Evolutionary conservation across 2,113 vertebrate genomes (phyloP).

Genomic region (Ovis canadensis): DNA sequence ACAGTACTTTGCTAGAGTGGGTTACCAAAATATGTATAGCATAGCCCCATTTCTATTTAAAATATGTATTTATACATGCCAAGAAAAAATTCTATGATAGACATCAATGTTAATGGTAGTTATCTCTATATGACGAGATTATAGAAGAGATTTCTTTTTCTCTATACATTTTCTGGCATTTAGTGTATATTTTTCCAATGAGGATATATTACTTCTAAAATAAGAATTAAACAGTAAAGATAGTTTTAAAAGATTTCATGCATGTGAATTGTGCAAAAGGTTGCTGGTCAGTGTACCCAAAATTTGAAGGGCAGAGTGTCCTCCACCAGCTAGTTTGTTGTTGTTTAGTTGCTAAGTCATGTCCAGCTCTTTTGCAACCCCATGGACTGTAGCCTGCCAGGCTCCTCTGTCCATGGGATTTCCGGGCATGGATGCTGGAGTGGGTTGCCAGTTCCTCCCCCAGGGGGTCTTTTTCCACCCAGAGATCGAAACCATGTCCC

Average conservation of each 20-base stretch:
- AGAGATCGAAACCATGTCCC: accelerated
- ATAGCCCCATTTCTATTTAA: neutral
- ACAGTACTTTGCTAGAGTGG: neutral
- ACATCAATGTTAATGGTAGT: neutral
- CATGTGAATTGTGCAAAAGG: neutral
- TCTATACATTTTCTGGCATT: neutral
- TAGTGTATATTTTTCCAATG: neutral
- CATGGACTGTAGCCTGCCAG: neutral
- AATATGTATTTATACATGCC: neutral
- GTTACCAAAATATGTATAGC: neutral
- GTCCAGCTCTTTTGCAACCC: neutral
- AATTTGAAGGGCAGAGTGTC: neutral
- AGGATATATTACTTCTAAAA: neutral
- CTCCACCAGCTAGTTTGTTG: neutral
- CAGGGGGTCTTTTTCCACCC: neutral
- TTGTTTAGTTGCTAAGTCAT: neutral
- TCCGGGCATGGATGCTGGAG: neutral
- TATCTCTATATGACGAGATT: neutral
- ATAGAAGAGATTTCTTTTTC: neutral
- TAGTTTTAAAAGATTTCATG: neutral
- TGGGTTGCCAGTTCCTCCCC: neutral
- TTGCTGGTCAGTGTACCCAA: neutral
- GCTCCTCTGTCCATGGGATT: neutral
- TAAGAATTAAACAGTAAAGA: neutral
- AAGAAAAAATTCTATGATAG: neutral